These are phyloP conservation scores for Lepus townsendii DNA, from an alignment of 2,797 vertebrate genomes.

Conservation along the genomic window DNA sequence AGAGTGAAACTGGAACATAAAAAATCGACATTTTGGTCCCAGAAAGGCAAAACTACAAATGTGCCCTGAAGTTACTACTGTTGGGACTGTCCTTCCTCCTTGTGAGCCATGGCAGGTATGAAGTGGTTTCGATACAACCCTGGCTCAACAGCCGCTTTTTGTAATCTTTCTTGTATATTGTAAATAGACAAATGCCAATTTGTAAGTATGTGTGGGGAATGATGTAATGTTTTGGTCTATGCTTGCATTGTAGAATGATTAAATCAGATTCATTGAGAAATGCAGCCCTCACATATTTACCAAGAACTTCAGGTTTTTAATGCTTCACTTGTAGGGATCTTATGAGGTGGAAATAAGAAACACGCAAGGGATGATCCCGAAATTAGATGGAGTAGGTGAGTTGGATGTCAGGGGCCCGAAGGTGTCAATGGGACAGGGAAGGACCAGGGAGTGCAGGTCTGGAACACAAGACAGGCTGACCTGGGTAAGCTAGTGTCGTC, in stretches of 20 bases:
- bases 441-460: background rate
- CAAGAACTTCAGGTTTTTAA: background rate
- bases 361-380: background rate
- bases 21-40: background rate
- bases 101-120: background rate
- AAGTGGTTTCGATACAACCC: background rate
- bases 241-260: no score
- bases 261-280: no score
- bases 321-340: background rate
- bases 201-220: background rate
- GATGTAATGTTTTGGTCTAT: background rate
- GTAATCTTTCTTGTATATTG: background rate
- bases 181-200: background rate
- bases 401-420: background rate
- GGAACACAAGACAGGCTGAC: background rate
- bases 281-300: no score
- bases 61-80: background rate
- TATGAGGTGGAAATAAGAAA: background rate
- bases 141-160: background rate
- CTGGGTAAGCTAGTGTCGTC: background rate
- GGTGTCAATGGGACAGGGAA: background rate
- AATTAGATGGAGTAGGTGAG: background rate
- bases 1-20: background rate
- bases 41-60: constrained; percentile 6
- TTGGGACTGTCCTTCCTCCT: background rate